These are phyloP conservation scores for Drosophila basisetae DNA, from an alignment of 2,888 invertebrate species.

Conservation along the genomic window DNA sequence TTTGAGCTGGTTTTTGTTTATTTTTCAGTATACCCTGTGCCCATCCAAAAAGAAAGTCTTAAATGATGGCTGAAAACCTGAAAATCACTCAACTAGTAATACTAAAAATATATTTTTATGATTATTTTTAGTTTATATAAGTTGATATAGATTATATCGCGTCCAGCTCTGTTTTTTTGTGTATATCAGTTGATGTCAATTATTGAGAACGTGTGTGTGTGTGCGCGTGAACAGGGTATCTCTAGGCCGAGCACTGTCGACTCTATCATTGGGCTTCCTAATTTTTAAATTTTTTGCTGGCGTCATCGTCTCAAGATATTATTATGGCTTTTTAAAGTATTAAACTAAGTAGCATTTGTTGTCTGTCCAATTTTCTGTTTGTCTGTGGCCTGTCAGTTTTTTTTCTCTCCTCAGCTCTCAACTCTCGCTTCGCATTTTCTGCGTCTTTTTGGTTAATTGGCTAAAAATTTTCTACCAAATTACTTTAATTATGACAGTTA, in stretches of 20 bases:
- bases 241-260: background rate
- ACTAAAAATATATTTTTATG: background rate
- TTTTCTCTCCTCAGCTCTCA: conserved; percentile 13
- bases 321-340: conserved; percentile 78
- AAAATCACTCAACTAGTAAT: background rate
- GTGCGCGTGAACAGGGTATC: background rate
- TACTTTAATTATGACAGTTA: conserved; percentile 83
- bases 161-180: too few species aligned
- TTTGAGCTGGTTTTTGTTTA: conserved; percentile 3
- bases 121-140: background rate
- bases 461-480: conserved; percentile 83
- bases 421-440: conserved; percentile 72
- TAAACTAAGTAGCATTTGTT: conserved; percentile 73
- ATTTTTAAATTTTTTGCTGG: conserved; percentile 41
- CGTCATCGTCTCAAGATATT: conserved; percentile 64
- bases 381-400: conserved; percentile 34
- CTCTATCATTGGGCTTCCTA: conserved; percentile 10
- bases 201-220: background rate
- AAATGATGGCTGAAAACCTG: background rate
- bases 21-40: background rate
- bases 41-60: background rate
- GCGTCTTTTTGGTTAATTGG: conserved; percentile 82
- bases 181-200: too few species aligned
- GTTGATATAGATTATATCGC: background rate
- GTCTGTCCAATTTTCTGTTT: conserved; percentile 23